phyloP scores from a whole-genome alignment of 1,140 invertebrate genomes.

The Trichonephila clavata region DNA sequence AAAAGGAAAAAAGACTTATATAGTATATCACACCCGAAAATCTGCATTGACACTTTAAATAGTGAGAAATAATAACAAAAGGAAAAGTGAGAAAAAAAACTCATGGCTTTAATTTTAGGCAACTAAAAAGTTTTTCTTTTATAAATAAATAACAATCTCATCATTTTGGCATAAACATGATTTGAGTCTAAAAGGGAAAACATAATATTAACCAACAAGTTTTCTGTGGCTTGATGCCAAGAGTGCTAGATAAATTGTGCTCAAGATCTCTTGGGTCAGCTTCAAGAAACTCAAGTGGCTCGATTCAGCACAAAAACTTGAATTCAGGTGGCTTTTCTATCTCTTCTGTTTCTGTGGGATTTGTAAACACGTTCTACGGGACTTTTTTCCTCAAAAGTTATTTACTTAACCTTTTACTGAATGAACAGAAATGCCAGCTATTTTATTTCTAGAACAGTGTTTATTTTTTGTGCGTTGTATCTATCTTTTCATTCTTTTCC shows the following conservation, averaged over 20 bases:
- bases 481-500: no score
- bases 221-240: background rate
- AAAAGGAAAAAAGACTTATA: no score
- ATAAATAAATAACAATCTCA: background rate
- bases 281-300: constrained; percentile 11
- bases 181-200: background rate
- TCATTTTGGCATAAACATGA: background rate
- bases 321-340: background rate
- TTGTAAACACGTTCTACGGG: background rate
- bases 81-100: no score
- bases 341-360: background rate
- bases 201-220: constrained; percentile 4
- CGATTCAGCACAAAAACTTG: background rate
- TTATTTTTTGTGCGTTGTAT: no score
- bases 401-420: background rate
- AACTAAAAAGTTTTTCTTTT: no score
- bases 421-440: background rate
- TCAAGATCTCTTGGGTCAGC: background rate
- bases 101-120: no score
- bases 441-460: background rate
- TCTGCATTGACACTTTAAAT: no score
- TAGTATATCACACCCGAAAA: no score
- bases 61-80: no score
- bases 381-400: background rate
- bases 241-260: background rate